Evolutionary conservation across 1,140 invertebrate genomes (phyloP), one percentile per base, ranked within the genome.

Genomic region (Alviniconcha marisindica): DNA sequence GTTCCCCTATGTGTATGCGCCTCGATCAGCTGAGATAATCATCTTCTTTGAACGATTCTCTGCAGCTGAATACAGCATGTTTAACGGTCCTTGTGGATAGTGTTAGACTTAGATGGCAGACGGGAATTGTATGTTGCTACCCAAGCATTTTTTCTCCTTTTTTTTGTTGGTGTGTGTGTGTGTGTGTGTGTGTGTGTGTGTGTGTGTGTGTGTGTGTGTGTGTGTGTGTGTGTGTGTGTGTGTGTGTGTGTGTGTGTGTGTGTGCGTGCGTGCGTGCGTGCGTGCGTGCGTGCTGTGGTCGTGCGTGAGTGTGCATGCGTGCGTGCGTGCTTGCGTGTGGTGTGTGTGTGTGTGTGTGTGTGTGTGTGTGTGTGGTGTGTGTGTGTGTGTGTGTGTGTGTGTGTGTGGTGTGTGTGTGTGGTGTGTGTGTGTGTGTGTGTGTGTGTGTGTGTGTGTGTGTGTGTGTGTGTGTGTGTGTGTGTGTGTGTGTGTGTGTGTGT

Each of bases 141-240:
- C n/a, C n/a, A n/a, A n/a, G n/a, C n/a, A n/a, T n/a, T n/a, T n/a
- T n/a, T n/a, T n/a, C n/a, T n/a, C n/a, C n/a, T n/a, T n/a, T n/a
- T n/a, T n/a, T n/a, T n/a, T n/a, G 12, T 38, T n/a, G 31, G 66
- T 71, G 66, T 71, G 66, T 71, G 66, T 71, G 66, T 71, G 66
- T 71, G 66, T 71, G 66, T 71, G 66, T 71, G 66, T 71, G 66
- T 71, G 66, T 71, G 66, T 71, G 66, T 66, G 60, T 66, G 60
- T 66, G 15, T 33, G 15, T 71, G 15, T 33, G 60, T 66, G 60
- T 66, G 60, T 66, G 60, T 66, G 60, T 51, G 48, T 51, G 48
- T 51, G 48, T 51, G 48, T 12, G 7, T 60, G 7, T 7, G 48
- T 51, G 48, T 51, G 48, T 60, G 56, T 60, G 4, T 5, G 56